These are phyloP conservation scores for Erebia epiphron DNA, from an alignment of 2,888 invertebrate genomes.

Conservation along the genomic window DNA sequence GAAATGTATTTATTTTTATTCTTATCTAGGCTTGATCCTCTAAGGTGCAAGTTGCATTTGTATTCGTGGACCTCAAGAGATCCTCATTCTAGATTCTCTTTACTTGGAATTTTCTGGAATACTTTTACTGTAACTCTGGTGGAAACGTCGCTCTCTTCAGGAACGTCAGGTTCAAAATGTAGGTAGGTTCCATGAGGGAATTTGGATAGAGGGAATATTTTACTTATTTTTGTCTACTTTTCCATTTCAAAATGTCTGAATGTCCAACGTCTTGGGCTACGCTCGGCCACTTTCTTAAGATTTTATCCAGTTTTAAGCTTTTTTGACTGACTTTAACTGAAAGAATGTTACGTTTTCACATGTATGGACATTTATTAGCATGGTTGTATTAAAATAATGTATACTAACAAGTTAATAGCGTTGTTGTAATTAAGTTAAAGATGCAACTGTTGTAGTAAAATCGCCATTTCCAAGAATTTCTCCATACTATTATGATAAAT, in stretches of 20 bases:
- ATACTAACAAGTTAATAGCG: no score
- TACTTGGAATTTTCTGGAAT: constrained; percentile 48
- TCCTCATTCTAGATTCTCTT: constrained; percentile 51
- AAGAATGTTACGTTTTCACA: no score
- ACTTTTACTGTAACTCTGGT: constrained; percentile 43
- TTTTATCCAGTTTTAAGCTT: no score
- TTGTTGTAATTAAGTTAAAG: no score
- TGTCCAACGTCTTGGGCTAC: no score
- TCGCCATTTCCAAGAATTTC: no score
- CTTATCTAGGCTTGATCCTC: constrained; percentile 35
- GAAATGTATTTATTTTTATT: constrained; percentile 32
- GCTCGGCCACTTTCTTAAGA: no score
- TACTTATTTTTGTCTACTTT: background rate
- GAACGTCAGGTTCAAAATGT: constrained; percentile 3
- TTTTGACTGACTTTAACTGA: no score
- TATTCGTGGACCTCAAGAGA: constrained; percentile 49
- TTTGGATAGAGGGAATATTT: constrained; percentile 7
- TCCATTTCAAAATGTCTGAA: background rate
- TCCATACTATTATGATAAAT: no score
- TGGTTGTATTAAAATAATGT: no score
- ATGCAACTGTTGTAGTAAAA: no score
- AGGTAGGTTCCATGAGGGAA: background rate
- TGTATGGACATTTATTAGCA: no score
- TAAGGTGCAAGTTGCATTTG: constrained; percentile 48
- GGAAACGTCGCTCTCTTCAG: constrained; percentile 4